Base-by-base conservation (phyloP, 2,888 invertebrate genomes). In the Hecatera dysodea region DNA sequence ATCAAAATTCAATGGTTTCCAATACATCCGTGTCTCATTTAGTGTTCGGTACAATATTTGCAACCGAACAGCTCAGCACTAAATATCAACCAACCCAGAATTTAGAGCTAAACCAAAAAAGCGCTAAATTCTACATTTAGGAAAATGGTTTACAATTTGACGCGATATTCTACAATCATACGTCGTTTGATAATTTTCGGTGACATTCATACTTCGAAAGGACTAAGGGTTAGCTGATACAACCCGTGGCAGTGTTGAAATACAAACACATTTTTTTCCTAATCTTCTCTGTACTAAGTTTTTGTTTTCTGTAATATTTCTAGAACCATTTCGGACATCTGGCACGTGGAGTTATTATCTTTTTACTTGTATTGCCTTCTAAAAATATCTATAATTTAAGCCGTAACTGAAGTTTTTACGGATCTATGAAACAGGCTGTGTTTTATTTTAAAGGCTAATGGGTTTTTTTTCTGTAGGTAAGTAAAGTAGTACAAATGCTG, bases 261-360 rank as follows among this genome's bases (percentile, higher is more conserved):
- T 33, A 50, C 2, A 15, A 64, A 9, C 44, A 56, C 44, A n/a
- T 50, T 72, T 29, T 67, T 64, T 39, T 36, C 44, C 36, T 44
- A 46, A 61, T 50, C 24, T 62, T 22, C 12, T 68, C n/a, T 17
- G 39, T 27, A 39, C n/a, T 27, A 22, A 39, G 5, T 53, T 53
- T 55, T 77, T 55, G 27, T 60, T 63, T 50, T 59, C 17, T 8
- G 74, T 63, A 29, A 60, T 61, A 73, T 67, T 60, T 22, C 62
- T 72, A 63, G 61, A 57, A 72, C 44, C 52, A 46, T 78, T 68
- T 33, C 29, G 6, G 62, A 69, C 80, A 78, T 66, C 80, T 80
- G 75, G 46, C 59, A 33, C 64, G 19, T 63, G 9, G n/a, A 57
- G 42, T 68, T 80, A 56, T 56, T 63, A 60, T 55, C 39, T 66